Evolutionary conservation across 2,797 vertebrate genomes (phyloP).

Genomic region (Sebastes kiyomatsui): DNA sequence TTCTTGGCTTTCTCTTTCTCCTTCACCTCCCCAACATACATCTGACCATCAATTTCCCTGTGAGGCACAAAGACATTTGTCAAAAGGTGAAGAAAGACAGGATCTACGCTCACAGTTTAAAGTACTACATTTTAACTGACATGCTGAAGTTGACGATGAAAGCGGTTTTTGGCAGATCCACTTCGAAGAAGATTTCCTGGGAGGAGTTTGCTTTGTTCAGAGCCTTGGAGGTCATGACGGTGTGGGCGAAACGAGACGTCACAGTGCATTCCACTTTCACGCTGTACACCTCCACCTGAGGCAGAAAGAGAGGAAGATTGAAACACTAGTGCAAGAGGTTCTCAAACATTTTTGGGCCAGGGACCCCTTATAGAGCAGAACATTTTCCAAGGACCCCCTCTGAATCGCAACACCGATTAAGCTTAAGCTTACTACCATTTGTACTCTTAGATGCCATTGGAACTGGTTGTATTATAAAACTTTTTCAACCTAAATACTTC

Average conservation of each 20-base stretch:
- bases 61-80: not conserved
- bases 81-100: too few species aligned
- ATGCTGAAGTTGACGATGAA: constrained; percentile 96
- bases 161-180: constrained; percentile 92
- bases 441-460: too few species aligned
- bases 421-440: too few species aligned
- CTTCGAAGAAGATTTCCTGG: constrained; percentile 88
- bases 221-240: constrained; percentile 88
- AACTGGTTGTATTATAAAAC: too few species aligned
- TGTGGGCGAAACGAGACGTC: constrained; percentile 89
- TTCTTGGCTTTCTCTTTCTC: constrained; percentile 89
- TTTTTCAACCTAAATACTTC: too few species aligned
- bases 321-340: not conserved
- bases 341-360: too few species aligned
- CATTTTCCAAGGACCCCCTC: too few species aligned
- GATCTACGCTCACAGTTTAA: too few species aligned
- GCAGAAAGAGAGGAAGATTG: not conserved
- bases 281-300: constrained; percentile 74
- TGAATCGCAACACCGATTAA: too few species aligned
- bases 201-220: constrained; percentile 84
- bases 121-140: constrained; percentile 70
- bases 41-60: constrained; percentile 64
- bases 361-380: too few species aligned
- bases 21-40: constrained; percentile 87
- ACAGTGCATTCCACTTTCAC: constrained; percentile 89